These are phyloP conservation scores for Xylocopa sonorina DNA, from an alignment of 1,140 invertebrate genomes.

Conservation along the genomic window DNA sequence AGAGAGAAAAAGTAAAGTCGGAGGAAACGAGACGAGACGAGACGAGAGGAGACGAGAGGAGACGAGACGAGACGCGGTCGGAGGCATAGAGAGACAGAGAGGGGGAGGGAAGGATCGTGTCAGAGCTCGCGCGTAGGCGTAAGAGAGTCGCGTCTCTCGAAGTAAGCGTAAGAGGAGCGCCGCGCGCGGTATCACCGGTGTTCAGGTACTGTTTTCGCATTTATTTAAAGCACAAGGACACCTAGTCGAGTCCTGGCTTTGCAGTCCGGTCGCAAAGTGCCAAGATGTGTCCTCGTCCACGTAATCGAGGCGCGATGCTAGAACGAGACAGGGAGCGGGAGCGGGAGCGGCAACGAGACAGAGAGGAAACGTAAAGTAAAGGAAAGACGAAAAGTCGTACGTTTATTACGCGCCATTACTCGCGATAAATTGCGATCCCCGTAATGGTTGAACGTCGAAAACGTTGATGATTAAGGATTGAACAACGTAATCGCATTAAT, in stretches of 20 bases:
- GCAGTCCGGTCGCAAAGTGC: constrained; percentile 74
- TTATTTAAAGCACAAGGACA: constrained; percentile 81
- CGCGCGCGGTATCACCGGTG: constrained; percentile 21
- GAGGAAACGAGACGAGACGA: neutral
- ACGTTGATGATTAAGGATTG: constrained; percentile 72
- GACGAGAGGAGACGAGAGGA: neutral
- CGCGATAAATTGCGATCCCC: constrained; percentile 70
- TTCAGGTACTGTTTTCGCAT: constrained; percentile 74
- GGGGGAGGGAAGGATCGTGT: constrained; percentile 16
- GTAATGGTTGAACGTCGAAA: constrained; percentile 70
- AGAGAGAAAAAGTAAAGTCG: constrained; percentile 23
- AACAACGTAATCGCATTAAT: constrained; percentile 73
- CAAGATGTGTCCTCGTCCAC: constrained; percentile 76
- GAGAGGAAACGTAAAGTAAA: neutral
- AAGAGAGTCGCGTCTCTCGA: constrained; percentile 46
- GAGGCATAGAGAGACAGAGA: neutral
- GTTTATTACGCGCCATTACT: constrained; percentile 70
- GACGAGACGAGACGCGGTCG: neutral
- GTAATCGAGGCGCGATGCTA: constrained; percentile 66
- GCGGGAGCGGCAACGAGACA: constrained; percentile 10
- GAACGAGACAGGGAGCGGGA: constrained; percentile 17
- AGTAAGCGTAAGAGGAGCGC: neutral
- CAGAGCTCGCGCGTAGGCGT: constrained; percentile 57
- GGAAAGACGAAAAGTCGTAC: neutral
- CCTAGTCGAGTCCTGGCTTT: constrained; percentile 74